phyloP scores from a whole-genome alignment of 2,888 invertebrate genomes.

The Platycheirus rosarum region DNA sequence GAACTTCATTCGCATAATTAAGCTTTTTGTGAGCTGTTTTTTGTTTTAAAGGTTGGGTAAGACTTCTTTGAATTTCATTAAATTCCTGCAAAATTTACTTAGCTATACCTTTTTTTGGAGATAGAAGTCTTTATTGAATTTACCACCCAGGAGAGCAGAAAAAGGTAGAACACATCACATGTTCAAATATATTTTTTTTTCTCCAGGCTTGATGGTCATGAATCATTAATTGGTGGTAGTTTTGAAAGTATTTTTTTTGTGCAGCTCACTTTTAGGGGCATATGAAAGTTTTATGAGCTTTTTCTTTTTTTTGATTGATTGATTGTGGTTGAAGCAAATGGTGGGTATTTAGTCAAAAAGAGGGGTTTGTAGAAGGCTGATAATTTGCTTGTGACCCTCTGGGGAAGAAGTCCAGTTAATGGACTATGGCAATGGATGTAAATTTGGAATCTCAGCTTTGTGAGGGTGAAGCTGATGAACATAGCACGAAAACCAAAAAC shows the following conservation, averaged over 20 bases:
- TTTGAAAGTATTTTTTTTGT: slow-evolving; percentile 46
- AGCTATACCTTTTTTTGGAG: slow-evolving; percentile 14
- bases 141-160: slow-evolving; percentile 4
- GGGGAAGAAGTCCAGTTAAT: slow-evolving; percentile 45
- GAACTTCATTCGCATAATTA: slow-evolving; percentile 71
- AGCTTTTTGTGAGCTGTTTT: slow-evolving; percentile 32
- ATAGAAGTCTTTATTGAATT: slow-evolving; percentile 47
- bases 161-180: slow-evolving; percentile 42
- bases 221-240: slow-evolving; percentile 71
- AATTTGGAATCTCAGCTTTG: slow-evolving; percentile 6
- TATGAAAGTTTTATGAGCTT: slow-evolving; percentile 58
- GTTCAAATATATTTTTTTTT: slow-evolving; percentile 12
- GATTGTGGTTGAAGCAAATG: slow-evolving; percentile 56
- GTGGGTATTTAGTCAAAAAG: slow-evolving; percentile 33
- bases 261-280: background rate
- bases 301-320: slow-evolving; percentile 59
- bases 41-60: slow-evolving; percentile 14
- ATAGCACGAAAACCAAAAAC: background rate
- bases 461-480: background rate
- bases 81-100: slow-evolving; percentile 53
- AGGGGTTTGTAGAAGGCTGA: slow-evolving; percentile 5
- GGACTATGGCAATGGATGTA: slow-evolving; percentile 35
- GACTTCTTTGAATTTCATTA: slow-evolving; percentile 52
- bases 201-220: slow-evolving; percentile 59
- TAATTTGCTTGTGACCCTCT: slow-evolving; percentile 58